Percentiles rank a stretch among this genome's conserved stretches.
These are phyloP conservation scores for Calidris pugnax DNA, from an alignment of 2,113 vertebrate genomes.

Conservation along the genomic window DNA sequence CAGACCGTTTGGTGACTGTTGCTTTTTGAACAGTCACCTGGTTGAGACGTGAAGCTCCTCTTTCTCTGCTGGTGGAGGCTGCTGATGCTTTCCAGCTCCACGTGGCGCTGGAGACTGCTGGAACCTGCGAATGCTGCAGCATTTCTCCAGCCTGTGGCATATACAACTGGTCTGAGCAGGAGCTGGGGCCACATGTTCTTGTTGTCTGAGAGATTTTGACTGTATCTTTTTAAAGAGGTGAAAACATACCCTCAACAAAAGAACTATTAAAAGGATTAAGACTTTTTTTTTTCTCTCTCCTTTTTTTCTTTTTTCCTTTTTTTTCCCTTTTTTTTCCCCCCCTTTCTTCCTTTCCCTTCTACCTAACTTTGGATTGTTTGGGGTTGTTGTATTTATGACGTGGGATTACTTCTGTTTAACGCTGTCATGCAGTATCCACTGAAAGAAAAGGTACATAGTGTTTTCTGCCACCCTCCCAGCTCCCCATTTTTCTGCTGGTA, in stretches of 20 bases:
- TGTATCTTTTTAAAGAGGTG: conserved; percentile 53
- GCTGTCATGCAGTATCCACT: conserved; percentile 56
- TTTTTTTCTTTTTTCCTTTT: not conserved
- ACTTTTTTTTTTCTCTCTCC: not conserved
- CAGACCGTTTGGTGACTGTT: not conserved
- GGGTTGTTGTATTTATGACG: conserved; percentile 57
- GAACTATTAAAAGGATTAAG: conserved; percentile 61
- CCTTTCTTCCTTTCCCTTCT: not conserved
- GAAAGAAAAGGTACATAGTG: conserved; percentile 64
- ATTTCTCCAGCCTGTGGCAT: not conserved
- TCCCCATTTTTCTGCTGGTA: not conserved
- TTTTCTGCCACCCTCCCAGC: not conserved
- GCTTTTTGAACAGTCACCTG: not conserved
- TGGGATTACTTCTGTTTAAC: conserved; percentile 54
- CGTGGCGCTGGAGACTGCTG: not conserved
- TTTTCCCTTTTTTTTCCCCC: too few relatives aligned
- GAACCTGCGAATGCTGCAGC: not conserved
- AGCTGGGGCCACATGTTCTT: not conserved
- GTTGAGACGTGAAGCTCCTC: not conserved
- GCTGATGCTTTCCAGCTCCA: not conserved
- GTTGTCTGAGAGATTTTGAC: conserved; percentile 11
- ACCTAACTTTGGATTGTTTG: conserved; percentile 11
- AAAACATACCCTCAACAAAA: conserved; percentile 36
- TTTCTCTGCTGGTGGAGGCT: not conserved
- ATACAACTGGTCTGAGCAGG: not conserved